A percentile compares a stretch with the other conserved stretches of the same genome.
Conservation (phyloP, 2,888 invertebrate genomes). For the Masnerella sp. region DNA sequence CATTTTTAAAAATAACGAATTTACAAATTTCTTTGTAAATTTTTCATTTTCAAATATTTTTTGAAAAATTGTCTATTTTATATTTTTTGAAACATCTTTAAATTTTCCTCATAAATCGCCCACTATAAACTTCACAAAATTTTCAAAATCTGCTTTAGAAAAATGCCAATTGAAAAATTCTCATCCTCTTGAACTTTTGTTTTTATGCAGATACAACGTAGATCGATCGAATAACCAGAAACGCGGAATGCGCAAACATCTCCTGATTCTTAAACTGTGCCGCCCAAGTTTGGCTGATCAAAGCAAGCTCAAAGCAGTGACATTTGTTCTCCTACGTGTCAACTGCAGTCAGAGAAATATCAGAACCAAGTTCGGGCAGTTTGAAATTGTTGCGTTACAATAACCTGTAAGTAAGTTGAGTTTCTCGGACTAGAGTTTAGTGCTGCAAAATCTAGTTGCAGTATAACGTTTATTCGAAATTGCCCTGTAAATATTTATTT, state of each 20-base stretch:
- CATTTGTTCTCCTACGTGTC: constrained; percentile 20
- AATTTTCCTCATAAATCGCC: too few relatives aligned
- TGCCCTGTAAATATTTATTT: too few relatives aligned
- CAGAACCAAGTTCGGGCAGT: constrained; percentile 13
- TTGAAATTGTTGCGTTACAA: constrained; percentile 13
- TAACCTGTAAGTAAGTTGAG: background rate
- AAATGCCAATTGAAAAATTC: too few relatives aligned
- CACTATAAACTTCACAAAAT: too few relatives aligned
- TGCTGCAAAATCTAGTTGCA: background rate
- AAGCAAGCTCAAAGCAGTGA: constrained; percentile 9
- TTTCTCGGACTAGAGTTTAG: background rate
- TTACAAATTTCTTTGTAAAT: too few relatives aligned
- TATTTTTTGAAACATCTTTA: too few relatives aligned
- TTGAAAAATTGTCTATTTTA: too few relatives aligned
- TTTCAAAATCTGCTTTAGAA: too few relatives aligned
- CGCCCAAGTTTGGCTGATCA: constrained; percentile 24
- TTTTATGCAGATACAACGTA: constrained; percentile 3
- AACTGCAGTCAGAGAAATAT: constrained; percentile 15
- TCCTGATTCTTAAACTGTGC: constrained; percentile 19
- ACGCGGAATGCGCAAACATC: constrained; percentile 7
- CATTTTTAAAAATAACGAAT: too few relatives aligned
- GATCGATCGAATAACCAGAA: background rate
- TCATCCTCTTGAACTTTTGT: constrained; percentile 27
- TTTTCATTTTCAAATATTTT: too few relatives aligned
- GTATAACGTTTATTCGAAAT: background rate